These are phyloP conservation scores for Dendroctonus valens DNA, from an alignment of 1,140 invertebrate genomes.

Conservation along the genomic window DNA sequence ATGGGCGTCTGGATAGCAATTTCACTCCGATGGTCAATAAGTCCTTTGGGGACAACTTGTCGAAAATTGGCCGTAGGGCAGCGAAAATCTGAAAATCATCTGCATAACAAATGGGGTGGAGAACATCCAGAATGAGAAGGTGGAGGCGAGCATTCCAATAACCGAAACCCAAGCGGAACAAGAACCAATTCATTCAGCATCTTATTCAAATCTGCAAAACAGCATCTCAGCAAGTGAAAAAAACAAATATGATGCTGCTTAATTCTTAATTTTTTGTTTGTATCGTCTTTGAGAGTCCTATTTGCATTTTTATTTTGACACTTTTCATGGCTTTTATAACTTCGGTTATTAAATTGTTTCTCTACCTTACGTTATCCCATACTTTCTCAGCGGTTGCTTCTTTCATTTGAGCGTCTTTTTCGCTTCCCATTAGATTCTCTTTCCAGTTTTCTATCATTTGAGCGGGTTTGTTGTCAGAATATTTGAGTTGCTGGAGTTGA, in stretches of 20 bases:
- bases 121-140: neutral
- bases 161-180: neutral
- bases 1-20: constrained; percentile 16
- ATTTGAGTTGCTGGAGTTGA: too few relatives aligned
- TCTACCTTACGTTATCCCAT: too few relatives aligned
- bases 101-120: constrained; percentile 10
- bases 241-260: neutral
- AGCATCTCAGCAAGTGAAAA: constrained; percentile 1
- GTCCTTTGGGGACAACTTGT: constrained; percentile 5
- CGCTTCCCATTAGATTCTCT: too few relatives aligned
- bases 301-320: too few relatives aligned
- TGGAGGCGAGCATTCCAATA: neutral
- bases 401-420: too few relatives aligned
- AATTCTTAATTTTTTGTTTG: too few relatives aligned
- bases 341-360: too few relatives aligned
- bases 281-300: too few relatives aligned
- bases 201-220: constrained; percentile 9
- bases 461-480: too few relatives aligned
- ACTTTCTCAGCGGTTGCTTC: too few relatives aligned
- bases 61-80: neutral
- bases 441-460: too few relatives aligned
- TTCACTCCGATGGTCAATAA: constrained; percentile 20
- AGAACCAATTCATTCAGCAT: neutral
- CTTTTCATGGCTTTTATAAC: too few relatives aligned
- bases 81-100: constrained; percentile 26